phyloP scores from a whole-genome alignment of 2,113 vertebrate genomes.

The Colossoma macropomum region DNA sequence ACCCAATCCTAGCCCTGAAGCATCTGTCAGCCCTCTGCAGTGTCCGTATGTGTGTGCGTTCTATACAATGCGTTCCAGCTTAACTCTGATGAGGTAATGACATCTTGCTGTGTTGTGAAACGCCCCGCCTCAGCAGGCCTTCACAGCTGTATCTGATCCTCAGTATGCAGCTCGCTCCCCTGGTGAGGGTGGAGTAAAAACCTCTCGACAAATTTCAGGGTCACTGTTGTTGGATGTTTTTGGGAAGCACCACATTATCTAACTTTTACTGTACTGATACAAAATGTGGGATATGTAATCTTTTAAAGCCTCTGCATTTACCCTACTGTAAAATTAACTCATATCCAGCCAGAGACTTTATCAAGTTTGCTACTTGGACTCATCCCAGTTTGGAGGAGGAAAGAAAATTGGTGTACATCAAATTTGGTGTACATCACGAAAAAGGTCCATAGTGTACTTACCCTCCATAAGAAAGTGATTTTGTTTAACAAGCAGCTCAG shows the following conservation, averaged over 20 bases:
- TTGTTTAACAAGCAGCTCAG: too few species aligned
- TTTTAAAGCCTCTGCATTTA: too few species aligned
- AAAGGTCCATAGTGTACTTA: too few species aligned
- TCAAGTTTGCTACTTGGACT: too few species aligned
- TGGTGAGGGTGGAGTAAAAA: slow-evolving; percentile 9
- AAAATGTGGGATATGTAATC: too few species aligned
- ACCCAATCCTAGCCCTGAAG: slow-evolving; percentile 15
- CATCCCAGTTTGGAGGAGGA: too few species aligned
- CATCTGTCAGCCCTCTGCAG: slow-evolving; percentile 8
- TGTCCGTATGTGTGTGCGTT: neutral
- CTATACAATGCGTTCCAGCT: slow-evolving; percentile 22
- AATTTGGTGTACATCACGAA: too few species aligned
- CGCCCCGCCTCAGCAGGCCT: slow-evolving; percentile 10
- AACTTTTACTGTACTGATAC: neutral
- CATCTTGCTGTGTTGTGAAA: slow-evolving; percentile 36
- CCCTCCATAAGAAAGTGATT: too few species aligned
- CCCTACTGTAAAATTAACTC: too few species aligned
- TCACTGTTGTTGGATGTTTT: neutral
- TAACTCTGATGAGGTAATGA: slow-evolving; percentile 50
- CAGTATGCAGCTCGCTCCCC: neutral
- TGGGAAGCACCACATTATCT: neutral
- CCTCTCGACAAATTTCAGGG: neutral
- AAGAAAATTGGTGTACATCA: too few species aligned
- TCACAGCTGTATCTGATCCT: slow-evolving; percentile 36
- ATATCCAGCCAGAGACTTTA: too few species aligned